Evolutionary conservation across 2,113 vertebrate genomes (phyloP).

Genomic region (Crotalus helleri): DNA sequence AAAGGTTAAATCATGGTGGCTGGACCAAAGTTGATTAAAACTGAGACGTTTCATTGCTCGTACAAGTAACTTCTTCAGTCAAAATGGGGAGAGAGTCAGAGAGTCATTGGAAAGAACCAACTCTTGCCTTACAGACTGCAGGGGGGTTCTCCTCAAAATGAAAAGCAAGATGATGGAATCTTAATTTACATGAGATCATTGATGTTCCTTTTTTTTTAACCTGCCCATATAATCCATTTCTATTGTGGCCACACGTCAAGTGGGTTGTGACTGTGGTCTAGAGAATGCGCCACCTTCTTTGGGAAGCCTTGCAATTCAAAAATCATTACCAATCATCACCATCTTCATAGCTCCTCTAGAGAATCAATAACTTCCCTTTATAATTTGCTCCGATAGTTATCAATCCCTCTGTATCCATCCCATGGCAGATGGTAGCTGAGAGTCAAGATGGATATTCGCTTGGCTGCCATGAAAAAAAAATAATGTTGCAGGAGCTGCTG

Average conservation of each 20-base stretch:
- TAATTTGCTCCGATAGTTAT: background rate
- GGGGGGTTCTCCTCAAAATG: no score
- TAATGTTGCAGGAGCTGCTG: background rate
- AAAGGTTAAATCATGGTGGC: no score
- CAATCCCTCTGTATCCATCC: background rate
- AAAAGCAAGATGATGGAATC: no score
- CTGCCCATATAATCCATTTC: no score
- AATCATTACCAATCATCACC: background rate
- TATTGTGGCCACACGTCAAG: background rate
- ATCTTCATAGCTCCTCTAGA: background rate
- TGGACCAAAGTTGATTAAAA: no score
- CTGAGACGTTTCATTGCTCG: no score
- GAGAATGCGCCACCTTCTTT: background rate
- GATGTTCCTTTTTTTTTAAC: no score
- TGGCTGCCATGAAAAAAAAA: background rate
- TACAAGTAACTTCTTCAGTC: no score
- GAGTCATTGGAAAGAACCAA: no score
- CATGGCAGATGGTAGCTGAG: background rate
- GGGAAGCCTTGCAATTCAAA: background rate
- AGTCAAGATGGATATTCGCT: background rate
- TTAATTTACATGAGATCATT: no score
- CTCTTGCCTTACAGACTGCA: no score
- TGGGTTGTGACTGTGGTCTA: background rate
- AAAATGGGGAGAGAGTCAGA: no score
- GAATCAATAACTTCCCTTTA: background rate